These are phyloP conservation scores for Atethmia centrago DNA, from an alignment of 2,888 invertebrate species.

Conservation along the genomic window DNA sequence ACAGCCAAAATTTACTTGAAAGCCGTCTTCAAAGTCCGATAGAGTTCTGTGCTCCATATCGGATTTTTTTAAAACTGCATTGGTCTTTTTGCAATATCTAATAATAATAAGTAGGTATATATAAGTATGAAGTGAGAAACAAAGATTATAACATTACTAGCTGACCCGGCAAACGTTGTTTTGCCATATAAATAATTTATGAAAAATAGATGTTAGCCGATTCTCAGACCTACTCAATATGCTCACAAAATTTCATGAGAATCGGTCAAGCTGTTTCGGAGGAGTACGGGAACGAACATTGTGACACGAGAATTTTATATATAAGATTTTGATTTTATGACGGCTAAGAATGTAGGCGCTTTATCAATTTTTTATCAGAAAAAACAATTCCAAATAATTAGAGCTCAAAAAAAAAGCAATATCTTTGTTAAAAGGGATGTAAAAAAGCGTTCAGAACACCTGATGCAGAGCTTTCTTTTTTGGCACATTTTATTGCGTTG, in stretches of 20 bases:
- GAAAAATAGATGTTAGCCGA: no score
- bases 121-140: neutral
- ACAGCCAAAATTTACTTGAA: neutral
- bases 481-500: slow-evolving; percentile 2
- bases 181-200: no score
- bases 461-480: neutral
- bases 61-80: neutral
- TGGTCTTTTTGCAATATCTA: neutral
- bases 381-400: neutral
- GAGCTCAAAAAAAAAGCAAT: neutral
- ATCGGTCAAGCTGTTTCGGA: no score
- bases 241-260: no score
- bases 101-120: neutral
- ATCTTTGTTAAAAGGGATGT: neutral
- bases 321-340: neutral
- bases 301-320: no score
- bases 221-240: no score
- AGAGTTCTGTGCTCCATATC: slow-evolving; percentile 3
- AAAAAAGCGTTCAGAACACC: neutral
- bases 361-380: no score
- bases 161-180: no score
- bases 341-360: neutral
- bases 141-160: neutral
- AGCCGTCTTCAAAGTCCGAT: neutral
- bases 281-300: no score